Base-by-base conservation (phyloP, 2,888 invertebrate species). In the Yponomeuta malinellus region DNA sequence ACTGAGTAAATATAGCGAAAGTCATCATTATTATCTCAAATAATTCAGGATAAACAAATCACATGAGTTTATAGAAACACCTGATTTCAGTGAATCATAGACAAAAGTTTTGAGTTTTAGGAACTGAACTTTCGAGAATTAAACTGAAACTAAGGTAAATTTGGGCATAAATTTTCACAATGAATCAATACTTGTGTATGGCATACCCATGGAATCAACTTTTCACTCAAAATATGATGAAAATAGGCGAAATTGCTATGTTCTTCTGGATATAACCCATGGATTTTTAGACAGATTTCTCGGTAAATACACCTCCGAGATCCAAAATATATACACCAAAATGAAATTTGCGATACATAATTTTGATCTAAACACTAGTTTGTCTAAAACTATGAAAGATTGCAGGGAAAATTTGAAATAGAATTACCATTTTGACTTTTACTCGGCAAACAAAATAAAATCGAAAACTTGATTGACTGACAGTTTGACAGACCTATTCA, bases 361-460 rank as follows among this genome's bases (percentile, higher is more conserved):
- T 64, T 71, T 15, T 71, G 68, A 2, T 9, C n/a, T 8, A 10
- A 12, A 59, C 59, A 63, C 29, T 70, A 73, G 66, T 2, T 1
- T 15, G 0, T 10, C 10, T 9, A 31, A 72, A 79, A 72, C 70
- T 29, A 63, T n/a, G 0, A 63, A 69, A 71, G 90, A 90, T 90
- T 86, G 75, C 31, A 66, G 1, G 2, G 75, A 74, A 82, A 85
- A 82, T 75, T 75, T 70, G 0, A 74, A 87, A 86, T 89, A 84
- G 23, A 83, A 74, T 89, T 90, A 90, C 90, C 90, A 90, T 90
- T 86, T 89, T 89, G 82, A 75, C 75, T 74, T 75, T 76, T 29
- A 52, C 48, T 68, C 64, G 63, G 63, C 70, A 70, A 72, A 72
- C 29, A 63, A 71, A 68, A 37, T n/a, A 69, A 69, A 71, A 68